Evolutionary conservation across 2,797 vertebrate species (phyloP).

Genomic region (Enteromius anoplus): DNA sequence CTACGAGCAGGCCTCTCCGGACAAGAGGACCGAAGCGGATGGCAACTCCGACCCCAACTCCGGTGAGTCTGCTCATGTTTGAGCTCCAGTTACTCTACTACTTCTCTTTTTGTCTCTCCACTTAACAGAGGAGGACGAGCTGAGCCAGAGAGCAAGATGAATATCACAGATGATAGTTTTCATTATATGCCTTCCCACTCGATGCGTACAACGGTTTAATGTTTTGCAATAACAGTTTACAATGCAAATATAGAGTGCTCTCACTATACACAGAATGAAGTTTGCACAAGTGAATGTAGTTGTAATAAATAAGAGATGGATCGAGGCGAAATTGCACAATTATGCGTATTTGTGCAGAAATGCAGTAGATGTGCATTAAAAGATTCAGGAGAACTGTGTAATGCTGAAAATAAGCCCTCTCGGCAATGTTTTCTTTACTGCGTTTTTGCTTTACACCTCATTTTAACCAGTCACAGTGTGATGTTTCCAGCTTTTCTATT

Average conservation of each 20-base stretch:
- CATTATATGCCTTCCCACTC: not conserved
- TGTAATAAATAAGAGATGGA: conserved; percentile 22
- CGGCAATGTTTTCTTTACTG: not conserved
- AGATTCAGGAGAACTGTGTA: not conserved
- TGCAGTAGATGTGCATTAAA: not conserved
- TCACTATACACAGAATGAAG: not conserved
- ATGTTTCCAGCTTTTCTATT: not conserved
- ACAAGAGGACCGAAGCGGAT: conserved; percentile 99
- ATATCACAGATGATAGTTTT: conserved; percentile 9
- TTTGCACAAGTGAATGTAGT: not conserved
- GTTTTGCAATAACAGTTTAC: not conserved
- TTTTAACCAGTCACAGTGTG: not conserved
- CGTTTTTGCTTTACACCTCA: not conserved
- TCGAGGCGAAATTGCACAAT: not conserved
- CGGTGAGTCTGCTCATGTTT: conserved; percentile 81
- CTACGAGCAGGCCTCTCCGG: conserved; percentile 97
- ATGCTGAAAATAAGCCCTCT: conserved; percentile 1
- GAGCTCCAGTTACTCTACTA: not conserved
- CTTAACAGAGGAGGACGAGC: not conserved
- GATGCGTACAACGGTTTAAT: not conserved
- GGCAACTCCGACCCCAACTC: conserved; percentile 99
- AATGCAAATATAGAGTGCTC: not conserved
- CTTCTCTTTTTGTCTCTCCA: not conserved
- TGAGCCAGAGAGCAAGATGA: not conserved
- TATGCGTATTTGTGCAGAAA: conserved; percentile 14